Evolutionary conservation across 2,797 vertebrate species (phyloP).

Genomic region (Mionectes olivaceus): DNA sequence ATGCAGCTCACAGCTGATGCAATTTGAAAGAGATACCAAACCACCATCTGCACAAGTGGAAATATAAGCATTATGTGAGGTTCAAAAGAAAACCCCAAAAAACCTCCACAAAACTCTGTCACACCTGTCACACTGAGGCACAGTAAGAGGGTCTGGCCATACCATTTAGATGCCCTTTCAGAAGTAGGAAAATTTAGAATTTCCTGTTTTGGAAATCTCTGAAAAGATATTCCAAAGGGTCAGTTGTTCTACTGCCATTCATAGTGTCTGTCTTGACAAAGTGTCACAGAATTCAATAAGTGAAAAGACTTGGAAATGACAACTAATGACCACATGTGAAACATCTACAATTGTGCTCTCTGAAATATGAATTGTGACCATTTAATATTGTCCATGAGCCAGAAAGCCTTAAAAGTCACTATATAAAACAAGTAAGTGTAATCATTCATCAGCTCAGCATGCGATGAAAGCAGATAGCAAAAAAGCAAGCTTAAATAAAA

Average conservation of each 20-base stretch:
- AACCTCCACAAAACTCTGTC: not conserved
- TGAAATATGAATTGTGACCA: not conserved
- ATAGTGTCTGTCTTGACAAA: not conserved
- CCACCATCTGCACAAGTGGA: constrained; percentile 84
- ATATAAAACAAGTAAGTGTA: not conserved
- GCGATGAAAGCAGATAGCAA: not conserved
- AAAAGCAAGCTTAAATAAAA: not conserved
- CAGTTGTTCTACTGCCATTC: not conserved
- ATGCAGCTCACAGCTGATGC: constrained; percentile 95
- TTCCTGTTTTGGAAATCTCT: not conserved
- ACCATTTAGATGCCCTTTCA: not conserved
- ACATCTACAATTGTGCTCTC: not conserved
- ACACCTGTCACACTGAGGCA: not conserved
- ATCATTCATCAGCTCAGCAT: not conserved
- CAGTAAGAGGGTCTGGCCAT: not conserved
- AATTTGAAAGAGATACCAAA: constrained; percentile 98
- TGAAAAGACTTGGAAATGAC: not conserved
- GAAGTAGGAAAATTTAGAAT: not conserved
- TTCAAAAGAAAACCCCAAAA: not conserved
- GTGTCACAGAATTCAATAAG: not conserved
- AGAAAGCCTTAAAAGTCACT: not conserved
- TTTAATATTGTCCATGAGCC: not conserved
- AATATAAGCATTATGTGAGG: not conserved
- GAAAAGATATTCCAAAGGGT: not conserved
- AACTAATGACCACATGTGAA: not conserved